Evolutionary conservation across 2,113 vertebrate species (phyloP).

Genomic region (Chamaea fasciata): DNA sequence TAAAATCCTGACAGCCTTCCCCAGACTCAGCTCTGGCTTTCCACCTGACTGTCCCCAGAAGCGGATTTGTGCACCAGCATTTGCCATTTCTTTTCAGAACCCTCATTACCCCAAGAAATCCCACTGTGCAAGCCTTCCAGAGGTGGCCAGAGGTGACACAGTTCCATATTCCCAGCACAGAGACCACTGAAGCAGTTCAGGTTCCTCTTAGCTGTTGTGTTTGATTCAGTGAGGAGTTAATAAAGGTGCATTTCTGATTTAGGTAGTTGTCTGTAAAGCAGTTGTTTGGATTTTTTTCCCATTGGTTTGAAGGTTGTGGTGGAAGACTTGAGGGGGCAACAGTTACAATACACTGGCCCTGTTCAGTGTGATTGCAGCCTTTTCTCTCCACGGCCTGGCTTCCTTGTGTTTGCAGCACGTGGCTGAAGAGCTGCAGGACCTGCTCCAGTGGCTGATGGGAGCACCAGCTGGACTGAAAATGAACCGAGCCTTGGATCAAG

Average conservation of each 20-base stretch:
- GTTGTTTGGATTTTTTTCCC: neutral
- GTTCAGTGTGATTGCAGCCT: neutral
- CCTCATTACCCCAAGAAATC: neutral
- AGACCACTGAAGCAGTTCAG: neutral
- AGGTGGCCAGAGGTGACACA: neutral
- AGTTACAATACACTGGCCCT: neutral
- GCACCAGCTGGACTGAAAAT: conserved; percentile 96
- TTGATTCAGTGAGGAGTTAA: neutral
- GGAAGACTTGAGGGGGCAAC: neutral
- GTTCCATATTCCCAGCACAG: neutral
- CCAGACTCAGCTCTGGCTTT: neutral
- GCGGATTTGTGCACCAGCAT: neutral
- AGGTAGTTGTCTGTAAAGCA: neutral
- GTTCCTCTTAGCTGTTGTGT: neutral
- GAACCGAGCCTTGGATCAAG: conserved; percentile 93
- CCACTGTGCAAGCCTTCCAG: neutral
- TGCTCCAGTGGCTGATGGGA: conserved; percentile 98
- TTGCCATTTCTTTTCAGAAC: neutral
- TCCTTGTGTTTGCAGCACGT: conserved; percentile 71
- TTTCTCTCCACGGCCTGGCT: neutral
- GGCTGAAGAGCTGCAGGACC: conserved; percentile 86
- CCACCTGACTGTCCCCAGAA: neutral
- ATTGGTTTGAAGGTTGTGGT: neutral
- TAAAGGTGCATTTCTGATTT: neutral
- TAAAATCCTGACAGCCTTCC: neutral